Evolutionary conservation across 2,797 vertebrate species (phyloP).

Genomic region (Sparus aurata): DNA sequence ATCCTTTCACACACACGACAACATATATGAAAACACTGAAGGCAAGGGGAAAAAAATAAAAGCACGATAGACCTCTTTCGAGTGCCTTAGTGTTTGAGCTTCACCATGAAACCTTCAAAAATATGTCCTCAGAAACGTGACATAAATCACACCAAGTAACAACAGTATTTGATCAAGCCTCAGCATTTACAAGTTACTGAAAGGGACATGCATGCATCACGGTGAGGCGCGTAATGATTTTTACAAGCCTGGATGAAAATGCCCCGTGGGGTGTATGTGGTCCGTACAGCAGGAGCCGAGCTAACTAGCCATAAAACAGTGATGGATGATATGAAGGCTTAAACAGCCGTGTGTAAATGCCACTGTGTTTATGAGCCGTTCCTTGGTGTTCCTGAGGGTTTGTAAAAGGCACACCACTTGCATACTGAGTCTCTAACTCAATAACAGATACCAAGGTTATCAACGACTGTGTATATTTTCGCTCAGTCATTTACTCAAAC

Average conservation of each 20-base stretch:
- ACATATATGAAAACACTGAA: too few species aligned
- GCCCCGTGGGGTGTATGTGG: constrained; percentile 56
- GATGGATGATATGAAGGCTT: constrained; percentile 74
- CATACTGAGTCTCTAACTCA: constrained; percentile 24
- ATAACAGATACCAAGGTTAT: constrained; percentile 6
- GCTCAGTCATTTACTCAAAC: constrained; percentile 1
- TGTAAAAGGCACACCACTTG: constrained; percentile 29
- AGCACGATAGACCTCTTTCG: too few species aligned
- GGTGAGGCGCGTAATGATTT: constrained; percentile 64
- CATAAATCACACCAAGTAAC: constrained; percentile 14
- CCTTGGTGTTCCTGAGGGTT: constrained; percentile 35
- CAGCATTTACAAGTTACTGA: constrained; percentile 16
- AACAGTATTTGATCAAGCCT: constrained; percentile 3
- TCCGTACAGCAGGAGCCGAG: constrained; percentile 67
- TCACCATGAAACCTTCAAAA: background rate
- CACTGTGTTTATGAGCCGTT: constrained; percentile 62
- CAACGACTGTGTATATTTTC: background rate
- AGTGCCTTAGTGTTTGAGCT: too few species aligned
- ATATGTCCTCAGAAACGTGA: background rate
- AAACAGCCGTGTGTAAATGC: constrained; percentile 69
- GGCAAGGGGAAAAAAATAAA: too few species aligned
- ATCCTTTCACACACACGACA: too few species aligned
- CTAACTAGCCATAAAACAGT: constrained; percentile 78
- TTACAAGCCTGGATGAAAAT: constrained; percentile 62
- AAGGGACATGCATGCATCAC: constrained; percentile 25